Conservation (phyloP, 2,797 vertebrate genomes). For the Bovichtus variegatus region DNA sequence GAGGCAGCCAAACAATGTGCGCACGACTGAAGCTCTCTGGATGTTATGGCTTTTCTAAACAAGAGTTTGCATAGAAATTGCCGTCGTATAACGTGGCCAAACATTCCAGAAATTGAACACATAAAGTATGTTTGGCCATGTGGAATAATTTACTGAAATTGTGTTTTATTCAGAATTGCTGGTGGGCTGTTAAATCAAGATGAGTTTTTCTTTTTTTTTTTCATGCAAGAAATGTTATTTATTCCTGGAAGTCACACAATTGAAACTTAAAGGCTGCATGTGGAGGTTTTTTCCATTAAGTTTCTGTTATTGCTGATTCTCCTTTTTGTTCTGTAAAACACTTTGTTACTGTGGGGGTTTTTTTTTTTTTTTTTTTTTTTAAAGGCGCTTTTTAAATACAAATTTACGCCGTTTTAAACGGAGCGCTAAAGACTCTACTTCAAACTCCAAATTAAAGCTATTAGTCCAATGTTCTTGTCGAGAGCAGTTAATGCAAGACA, state of each 20-base stretch:
- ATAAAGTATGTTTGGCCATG: slow-evolving; percentile 46
- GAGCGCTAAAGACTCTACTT: slow-evolving; percentile 46
- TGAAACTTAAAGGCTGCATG: slow-evolving; percentile 43
- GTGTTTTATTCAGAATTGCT: slow-evolving; percentile 55
- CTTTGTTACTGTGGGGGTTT: slow-evolving; percentile 36
- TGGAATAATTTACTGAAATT: slow-evolving; percentile 36
- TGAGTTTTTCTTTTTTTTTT: slow-evolving; percentile 11
- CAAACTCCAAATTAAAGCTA: slow-evolving; percentile 66
- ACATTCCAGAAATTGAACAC: slow-evolving; percentile 36
- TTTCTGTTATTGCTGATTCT: slow-evolving; percentile 46
- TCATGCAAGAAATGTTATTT: slow-evolving; percentile 39
- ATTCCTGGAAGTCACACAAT: slow-evolving; percentile 31
- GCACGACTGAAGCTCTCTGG: not conserved
- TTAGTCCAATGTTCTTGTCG: slow-evolving; percentile 64
- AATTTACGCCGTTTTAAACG: slow-evolving; percentile 48
- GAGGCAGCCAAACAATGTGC: not conserved
- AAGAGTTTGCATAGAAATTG: slow-evolving; percentile 57
- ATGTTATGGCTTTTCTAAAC: slow-evolving; percentile 16
- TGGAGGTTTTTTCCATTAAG: slow-evolving; percentile 42
- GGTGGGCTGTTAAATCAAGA: slow-evolving; percentile 33
- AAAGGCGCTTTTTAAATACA: slow-evolving; percentile 53
- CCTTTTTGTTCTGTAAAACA: slow-evolving; percentile 45
- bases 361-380: too few relatives aligned
- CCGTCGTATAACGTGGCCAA: slow-evolving; percentile 21
- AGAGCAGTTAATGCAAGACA: slow-evolving; percentile 66